phyloP scores from a whole-genome alignment of 2,113 vertebrate species.

The Dunckerocampus dactyliophorus region DNA sequence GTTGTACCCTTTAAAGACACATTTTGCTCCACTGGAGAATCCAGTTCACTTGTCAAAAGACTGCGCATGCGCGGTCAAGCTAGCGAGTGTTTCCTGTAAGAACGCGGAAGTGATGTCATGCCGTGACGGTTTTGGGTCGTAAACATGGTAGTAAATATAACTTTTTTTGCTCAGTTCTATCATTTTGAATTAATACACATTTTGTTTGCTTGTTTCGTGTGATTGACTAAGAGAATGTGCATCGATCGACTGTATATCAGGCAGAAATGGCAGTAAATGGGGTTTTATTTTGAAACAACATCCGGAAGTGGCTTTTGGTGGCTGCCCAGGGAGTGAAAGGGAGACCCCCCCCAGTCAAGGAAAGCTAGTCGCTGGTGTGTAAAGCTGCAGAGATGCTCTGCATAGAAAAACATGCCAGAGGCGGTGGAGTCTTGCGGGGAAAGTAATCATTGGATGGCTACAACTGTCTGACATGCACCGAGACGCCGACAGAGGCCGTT shows the following conservation, averaged over 20 bases:
- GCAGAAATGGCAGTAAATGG: background rate
- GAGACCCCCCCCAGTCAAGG: conserved; percentile 41
- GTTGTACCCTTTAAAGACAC: conserved; percentile 65
- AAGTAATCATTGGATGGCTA: conserved; percentile 41
- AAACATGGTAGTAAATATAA: background rate
- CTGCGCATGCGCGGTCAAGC: conserved; percentile 74
- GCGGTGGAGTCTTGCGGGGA: conserved; percentile 1
- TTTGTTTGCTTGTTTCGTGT: background rate
- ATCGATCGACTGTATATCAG: background rate
- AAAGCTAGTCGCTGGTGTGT: conserved; percentile 55
- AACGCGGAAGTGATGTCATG: conserved; percentile 10
- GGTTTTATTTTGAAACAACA: conserved; percentile 41
- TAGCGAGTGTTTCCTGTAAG: background rate
- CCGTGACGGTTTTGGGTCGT: background rate
- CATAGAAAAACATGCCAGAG: conserved; percentile 48
- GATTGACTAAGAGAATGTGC: background rate
- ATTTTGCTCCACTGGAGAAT: conserved; percentile 54
- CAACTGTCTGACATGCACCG: conserved; percentile 46
- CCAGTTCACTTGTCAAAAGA: conserved; percentile 65
- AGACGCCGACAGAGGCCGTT: conserved; percentile 35
- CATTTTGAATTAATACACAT: background rate
- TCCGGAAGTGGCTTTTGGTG: conserved; percentile 27
- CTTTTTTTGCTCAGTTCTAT: background rate
- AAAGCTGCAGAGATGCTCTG: conserved; percentile 65
- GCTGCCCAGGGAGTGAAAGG: conserved; percentile 22